Conservation (phyloP, 2,797 vertebrate species). For the Artibeus lituratus region DNA sequence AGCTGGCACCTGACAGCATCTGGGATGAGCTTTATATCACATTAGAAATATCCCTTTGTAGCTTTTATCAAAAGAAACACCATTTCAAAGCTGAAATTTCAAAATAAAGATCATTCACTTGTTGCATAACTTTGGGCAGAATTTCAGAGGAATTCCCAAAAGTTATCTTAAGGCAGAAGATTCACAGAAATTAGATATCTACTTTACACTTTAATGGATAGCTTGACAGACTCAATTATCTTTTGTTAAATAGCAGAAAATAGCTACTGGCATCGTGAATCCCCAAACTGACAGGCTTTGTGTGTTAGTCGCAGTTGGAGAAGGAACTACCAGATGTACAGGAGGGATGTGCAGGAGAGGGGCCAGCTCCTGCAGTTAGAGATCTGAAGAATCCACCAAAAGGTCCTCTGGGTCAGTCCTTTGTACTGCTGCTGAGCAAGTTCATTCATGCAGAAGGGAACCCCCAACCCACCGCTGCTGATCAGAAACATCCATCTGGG, state of each 20-base stretch:
- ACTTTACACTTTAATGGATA: neutral
- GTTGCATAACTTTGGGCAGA: neutral
- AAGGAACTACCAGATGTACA: neutral
- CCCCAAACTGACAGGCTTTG: neutral
- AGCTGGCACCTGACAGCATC: constrained; percentile 33
- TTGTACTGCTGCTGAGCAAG: neutral
- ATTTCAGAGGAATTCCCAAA: neutral
- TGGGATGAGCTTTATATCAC: neutral
- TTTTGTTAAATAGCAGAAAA: neutral
- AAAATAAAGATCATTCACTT: constrained; percentile 22
- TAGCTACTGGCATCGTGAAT: neutral
- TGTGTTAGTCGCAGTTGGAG: neutral
- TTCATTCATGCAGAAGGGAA: neutral
- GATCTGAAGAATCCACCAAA: neutral
- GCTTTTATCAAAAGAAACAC: constrained; percentile 14
- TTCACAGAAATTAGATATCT: neutral
- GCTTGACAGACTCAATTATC: neutral
- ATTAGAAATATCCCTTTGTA: constrained; percentile 9
- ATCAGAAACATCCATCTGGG: neutral
- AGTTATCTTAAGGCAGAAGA: neutral
- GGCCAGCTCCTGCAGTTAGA: neutral
- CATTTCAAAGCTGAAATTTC: constrained; percentile 19
- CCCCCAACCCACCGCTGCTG: neutral
- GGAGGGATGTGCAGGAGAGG: neutral
- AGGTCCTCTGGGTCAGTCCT: neutral